Conservation (phyloP, 2,113 vertebrate species). For the Serilophus lunatus region DNA sequence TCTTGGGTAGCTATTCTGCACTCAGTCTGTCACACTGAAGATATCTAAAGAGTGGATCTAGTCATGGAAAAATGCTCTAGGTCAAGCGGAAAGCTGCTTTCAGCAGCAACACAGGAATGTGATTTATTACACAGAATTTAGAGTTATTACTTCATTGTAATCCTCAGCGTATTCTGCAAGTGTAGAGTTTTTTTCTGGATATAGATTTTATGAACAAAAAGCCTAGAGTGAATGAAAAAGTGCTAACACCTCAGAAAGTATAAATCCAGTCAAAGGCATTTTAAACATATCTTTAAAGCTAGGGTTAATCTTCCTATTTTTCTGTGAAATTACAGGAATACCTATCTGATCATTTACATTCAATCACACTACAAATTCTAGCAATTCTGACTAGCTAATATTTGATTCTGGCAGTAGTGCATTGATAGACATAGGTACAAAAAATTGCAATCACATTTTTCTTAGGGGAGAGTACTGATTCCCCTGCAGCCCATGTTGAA, state of each 20-base stretch:
- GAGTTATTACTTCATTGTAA: background rate
- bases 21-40: background rate
- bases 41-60: background rate
- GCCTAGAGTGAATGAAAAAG: background rate
- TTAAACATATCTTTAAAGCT: background rate
- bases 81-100: background rate
- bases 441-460: too few species aligned
- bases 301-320: background rate
- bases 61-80: background rate
- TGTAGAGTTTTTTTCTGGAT: background rate
- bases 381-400: background rate
- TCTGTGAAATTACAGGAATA: background rate
- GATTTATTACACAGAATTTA: background rate
- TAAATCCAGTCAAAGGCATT: background rate
- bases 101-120: background rate
- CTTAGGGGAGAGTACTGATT: too few species aligned
- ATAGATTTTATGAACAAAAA: background rate
- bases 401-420: background rate
- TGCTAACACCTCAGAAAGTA: background rate
- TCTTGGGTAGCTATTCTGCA: background rate
- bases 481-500: fast-evolving
- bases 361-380: background rate
- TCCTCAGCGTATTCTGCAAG: background rate
- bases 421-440: background rate
- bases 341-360: background rate